Conservation (phyloP, 1,140 invertebrate genomes). For the Cataglyphis hispanica region DNA sequence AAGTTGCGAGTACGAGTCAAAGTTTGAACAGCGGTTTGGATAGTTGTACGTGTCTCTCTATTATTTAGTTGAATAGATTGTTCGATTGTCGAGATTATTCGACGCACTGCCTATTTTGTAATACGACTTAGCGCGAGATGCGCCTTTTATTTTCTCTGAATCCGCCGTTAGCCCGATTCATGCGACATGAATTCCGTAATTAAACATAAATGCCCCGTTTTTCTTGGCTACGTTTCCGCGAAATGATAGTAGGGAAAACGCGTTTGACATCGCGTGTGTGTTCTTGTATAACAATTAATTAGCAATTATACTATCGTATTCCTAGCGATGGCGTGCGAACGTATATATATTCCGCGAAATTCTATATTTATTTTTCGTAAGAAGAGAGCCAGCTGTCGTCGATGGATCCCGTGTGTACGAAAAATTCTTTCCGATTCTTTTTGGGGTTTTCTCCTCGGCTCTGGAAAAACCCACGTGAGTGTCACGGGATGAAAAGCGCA, state of each 20-base stretch:
- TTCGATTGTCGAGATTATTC: conserved; percentile 28
- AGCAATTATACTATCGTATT: conserved; percentile 37
- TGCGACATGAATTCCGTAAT: conserved; percentile 18
- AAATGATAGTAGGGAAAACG: neutral
- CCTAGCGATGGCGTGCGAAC: neutral
- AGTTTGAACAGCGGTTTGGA: conserved; percentile 34
- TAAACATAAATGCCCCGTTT: conserved; percentile 13
- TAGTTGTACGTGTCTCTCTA: conserved; percentile 49
- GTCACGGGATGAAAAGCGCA: conserved; percentile 13
- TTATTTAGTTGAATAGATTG: conserved; percentile 35
- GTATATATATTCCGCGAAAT: conserved; percentile 8
- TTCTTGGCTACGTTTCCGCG: neutral
- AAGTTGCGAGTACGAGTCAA: conserved; percentile 37
- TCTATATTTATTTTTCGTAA: conserved; percentile 49
- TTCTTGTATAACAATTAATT: conserved; percentile 43
- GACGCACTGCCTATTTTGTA: conserved; percentile 54
- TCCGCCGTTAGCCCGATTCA: conserved; percentile 4
- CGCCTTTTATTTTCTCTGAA: conserved; percentile 25
- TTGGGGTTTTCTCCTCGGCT: neutral
- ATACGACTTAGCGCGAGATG: conserved; percentile 41
- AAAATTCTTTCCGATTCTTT: conserved; percentile 14
- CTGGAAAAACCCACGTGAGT: neutral
- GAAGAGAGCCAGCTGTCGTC: conserved; percentile 30
- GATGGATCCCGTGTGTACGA: neutral
- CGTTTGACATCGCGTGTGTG: conserved; percentile 15